A percentile compares a stretch with the other conserved stretches of the same genome.
Evolutionary conservation across 1,140 invertebrate species (phyloP).

Genomic region (Sinella curviseta): DNA sequence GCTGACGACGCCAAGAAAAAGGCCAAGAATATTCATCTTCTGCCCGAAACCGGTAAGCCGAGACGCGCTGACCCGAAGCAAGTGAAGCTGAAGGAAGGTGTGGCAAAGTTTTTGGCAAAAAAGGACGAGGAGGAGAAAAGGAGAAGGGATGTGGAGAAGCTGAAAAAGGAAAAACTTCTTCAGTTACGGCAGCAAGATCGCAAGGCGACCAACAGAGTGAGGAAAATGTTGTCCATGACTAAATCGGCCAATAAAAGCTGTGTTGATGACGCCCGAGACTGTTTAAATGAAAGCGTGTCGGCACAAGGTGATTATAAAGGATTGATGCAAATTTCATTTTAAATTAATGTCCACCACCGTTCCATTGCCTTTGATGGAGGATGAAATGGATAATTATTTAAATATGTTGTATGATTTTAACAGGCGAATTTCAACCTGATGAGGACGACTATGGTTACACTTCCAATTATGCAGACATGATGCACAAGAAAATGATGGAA

Average conservation of each 20-base stretch:
- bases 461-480: conserved; percentile 74
- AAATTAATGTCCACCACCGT: too few relatives aligned
- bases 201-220: conserved; percentile 62
- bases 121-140: conserved; percentile 75
- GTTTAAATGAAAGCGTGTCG: conserved; percentile 72
- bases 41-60: conserved; percentile 53
- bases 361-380: too few relatives aligned
- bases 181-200: conserved; percentile 69
- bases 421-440: conserved; percentile 74
- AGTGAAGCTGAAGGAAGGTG: conserved; percentile 69
- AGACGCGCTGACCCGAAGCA: conserved; percentile 72
- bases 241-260: conserved; percentile 86
- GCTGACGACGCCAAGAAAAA: not conserved
- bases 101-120: conserved; percentile 77
- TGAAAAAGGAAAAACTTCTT: conserved; percentile 68
- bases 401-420: too few relatives aligned
- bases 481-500: conserved; percentile 80
- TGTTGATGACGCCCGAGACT: conserved; percentile 75
- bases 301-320: conserved; percentile 55
- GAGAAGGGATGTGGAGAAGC: conserved; percentile 65
- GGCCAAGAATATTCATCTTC: not conserved
- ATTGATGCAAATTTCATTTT: not conserved
- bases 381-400: too few relatives aligned
- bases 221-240: conserved; percentile 71
- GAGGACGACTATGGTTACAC: conserved; percentile 89